A percentile compares a stretch with the other conserved stretches of the same genome.
These are phyloP conservation scores for Gnatocerus cornutus DNA, from an alignment of 2,888 invertebrate genomes.

Conservation along the genomic window DNA sequence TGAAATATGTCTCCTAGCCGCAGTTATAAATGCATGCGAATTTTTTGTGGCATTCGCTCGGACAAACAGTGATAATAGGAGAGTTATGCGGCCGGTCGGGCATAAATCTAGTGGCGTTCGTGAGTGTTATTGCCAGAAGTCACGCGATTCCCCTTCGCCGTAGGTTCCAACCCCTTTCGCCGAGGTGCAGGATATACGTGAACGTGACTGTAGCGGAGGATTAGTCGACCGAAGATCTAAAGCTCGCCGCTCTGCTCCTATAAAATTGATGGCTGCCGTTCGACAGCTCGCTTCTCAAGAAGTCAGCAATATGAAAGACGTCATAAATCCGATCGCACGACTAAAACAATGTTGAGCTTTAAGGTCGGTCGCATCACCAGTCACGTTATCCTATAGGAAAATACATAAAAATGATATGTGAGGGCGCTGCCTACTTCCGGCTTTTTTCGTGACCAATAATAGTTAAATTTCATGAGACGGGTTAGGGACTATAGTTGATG, in stretches of 20 bases:
- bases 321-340: constrained; percentile 47
- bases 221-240: constrained; percentile 51
- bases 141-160: constrained; percentile 59
- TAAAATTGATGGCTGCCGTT: constrained; percentile 56
- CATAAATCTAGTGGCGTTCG: constrained; percentile 68
- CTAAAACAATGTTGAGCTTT: constrained; percentile 44
- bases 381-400: constrained; percentile 39
- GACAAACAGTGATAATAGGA: constrained; percentile 69
- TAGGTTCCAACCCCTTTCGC: constrained; percentile 48
- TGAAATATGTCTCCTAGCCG: constrained; percentile 55
- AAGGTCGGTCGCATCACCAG: constrained; percentile 38
- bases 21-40: constrained; percentile 59
- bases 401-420: constrained; percentile 41
- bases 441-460: constrained; percentile 36
- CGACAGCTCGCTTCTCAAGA: constrained; percentile 52
- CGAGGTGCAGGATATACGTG: constrained; percentile 44
- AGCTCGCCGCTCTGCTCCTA: constrained; percentile 17
- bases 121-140: constrained; percentile 66
- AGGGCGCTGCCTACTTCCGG: constrained; percentile 30
- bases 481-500: constrained; percentile 28
- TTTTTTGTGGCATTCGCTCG: constrained; percentile 65
- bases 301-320: constrained; percentile 51
- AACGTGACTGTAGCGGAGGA: constrained; percentile 57
- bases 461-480: constrained; percentile 29
- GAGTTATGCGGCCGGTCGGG: constrained; percentile 66